Evolutionary conservation across 2,797 vertebrate species (phyloP).

Genomic region (Atherinosoma microstoma): DNA sequence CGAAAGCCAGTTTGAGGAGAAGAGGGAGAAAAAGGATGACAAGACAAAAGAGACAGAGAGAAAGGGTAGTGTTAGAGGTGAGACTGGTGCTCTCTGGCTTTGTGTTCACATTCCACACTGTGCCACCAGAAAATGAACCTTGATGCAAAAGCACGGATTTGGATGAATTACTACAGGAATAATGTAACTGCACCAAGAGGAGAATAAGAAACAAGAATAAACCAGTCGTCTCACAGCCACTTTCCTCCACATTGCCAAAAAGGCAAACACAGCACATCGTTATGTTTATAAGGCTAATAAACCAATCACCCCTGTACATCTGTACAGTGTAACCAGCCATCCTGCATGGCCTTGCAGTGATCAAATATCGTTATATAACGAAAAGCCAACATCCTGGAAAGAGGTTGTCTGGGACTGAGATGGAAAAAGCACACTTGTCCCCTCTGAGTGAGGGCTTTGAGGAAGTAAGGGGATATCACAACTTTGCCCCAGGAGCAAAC

Average conservation of each 20-base stretch:
- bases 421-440: conserved; percentile 80
- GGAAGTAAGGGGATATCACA: conserved; percentile 74
- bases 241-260: conserved; percentile 46
- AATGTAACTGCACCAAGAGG: conserved; percentile 41
- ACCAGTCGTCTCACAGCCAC: conserved; percentile 25
- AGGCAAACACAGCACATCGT: conserved; percentile 58
- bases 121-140: conserved; percentile 50
- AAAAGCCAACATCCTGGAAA: conserved; percentile 73
- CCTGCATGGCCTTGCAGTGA: conserved; percentile 57
- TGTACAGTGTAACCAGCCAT: conserved; percentile 69
- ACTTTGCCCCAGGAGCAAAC: conserved; percentile 74
- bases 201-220: conserved; percentile 38
- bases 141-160: conserved; percentile 51
- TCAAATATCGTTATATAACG: conserved; percentile 78
- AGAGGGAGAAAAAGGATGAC: conserved; percentile 57
- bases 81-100: conserved; percentile 45
- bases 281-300: conserved; percentile 75
- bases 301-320: conserved; percentile 67
- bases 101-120: conserved; percentile 38
- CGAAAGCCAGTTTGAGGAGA: conserved; percentile 45
- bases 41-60: conserved; percentile 68
- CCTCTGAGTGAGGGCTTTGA: conserved; percentile 67
- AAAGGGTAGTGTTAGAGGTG: conserved; percentile 32
- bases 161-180: conserved; percentile 55
- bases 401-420: conserved; percentile 66